phyloP scores from a whole-genome alignment of 2,113 vertebrate species.

The Gasterosteus aculeatus region DNA sequence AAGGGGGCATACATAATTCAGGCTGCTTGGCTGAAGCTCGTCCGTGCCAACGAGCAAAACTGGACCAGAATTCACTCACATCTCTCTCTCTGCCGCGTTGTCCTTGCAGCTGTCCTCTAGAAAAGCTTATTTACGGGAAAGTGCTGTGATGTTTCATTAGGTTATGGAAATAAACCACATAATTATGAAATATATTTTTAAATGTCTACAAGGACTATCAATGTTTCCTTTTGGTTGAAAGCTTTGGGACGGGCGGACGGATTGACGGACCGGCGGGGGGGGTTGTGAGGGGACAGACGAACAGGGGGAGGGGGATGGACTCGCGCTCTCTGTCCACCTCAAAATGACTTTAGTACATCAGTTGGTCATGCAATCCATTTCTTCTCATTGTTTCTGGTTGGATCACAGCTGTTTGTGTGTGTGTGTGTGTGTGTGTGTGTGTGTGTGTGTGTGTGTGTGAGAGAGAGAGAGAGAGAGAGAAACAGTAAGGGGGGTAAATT shows the following conservation, averaged over 20 bases:
- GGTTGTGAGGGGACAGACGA: too few species aligned
- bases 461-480: neutral
- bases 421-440: neutral
- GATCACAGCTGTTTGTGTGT: neutral
- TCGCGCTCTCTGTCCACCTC: neutral
- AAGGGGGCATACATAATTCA: slow-evolving; percentile 65
- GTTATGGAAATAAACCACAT: neutral
- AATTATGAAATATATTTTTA: neutral
- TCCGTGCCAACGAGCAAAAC: slow-evolving; percentile 26
- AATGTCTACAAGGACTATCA: neutral
- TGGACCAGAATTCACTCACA: slow-evolving; percentile 43
- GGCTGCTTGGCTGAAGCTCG: slow-evolving; percentile 51
- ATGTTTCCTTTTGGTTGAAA: too few species aligned
- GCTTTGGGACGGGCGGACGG: too few species aligned
- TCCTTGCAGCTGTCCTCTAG: slow-evolving; percentile 37
- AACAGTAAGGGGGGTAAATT: neutral
- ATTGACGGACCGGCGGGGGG: too few species aligned
- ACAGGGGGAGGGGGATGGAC: too few species aligned
- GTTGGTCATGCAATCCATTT: slow-evolving; percentile 15
- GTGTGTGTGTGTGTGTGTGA: slow-evolving; percentile 1
- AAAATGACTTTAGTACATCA: too few species aligned
- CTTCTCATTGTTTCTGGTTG: slow-evolving; percentile 13
- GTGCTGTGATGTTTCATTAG: neutral
- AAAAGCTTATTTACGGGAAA: neutral
- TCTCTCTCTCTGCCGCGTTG: slow-evolving; percentile 1